Evolutionary conservation across 2,888 invertebrate genomes (phyloP).

Genomic region (Andrena minutula): DNA sequence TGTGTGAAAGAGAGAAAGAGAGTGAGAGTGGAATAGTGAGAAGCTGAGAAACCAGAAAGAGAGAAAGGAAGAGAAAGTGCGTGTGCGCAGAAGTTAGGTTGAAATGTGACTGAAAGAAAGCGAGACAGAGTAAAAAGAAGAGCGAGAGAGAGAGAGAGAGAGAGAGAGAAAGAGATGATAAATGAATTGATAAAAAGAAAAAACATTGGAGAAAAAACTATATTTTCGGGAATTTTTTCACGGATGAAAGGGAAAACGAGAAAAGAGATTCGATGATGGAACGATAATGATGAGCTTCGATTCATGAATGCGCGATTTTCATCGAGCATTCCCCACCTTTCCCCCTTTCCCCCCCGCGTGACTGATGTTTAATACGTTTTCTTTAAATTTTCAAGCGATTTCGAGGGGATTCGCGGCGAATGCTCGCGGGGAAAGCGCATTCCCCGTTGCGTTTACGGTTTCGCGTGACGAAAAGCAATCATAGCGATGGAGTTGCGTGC

Average conservation of each 20-base stretch:
- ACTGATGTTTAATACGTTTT: conserved; percentile 45
- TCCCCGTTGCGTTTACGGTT: conserved; percentile 38
- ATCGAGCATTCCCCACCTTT: conserved; percentile 10
- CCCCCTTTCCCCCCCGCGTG: neutral
- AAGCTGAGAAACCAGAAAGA: conserved; percentile 9
- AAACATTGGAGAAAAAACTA: conserved; percentile 64
- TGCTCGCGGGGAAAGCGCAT: conserved; percentile 17
- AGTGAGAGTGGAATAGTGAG: conserved; percentile 21
- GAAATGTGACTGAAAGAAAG: conserved; percentile 42
- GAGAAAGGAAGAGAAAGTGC: neutral
- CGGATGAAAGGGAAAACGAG: conserved; percentile 28
- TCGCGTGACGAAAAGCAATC: conserved; percentile 54
- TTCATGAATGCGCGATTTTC: conserved; percentile 17
- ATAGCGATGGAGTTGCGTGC: conserved; percentile 34
- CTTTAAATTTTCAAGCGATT: conserved; percentile 28
- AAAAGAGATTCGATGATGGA: conserved; percentile 8
- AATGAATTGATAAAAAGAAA: conserved; percentile 51
- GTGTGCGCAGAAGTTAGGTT: conserved; percentile 15
- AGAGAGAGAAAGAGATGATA: conserved; percentile 37
- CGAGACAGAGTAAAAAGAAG: conserved; percentile 33
- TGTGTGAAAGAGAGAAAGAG: conserved; percentile 17
- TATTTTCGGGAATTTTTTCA: conserved; percentile 77
- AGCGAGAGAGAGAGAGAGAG: conserved; percentile 28
- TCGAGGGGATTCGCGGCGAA: neutral
- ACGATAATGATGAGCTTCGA: conserved; percentile 8